These are phyloP conservation scores for Electrona antarctica DNA, from an alignment of 2,113 vertebrate genomes.

Conservation along the genomic window DNA sequence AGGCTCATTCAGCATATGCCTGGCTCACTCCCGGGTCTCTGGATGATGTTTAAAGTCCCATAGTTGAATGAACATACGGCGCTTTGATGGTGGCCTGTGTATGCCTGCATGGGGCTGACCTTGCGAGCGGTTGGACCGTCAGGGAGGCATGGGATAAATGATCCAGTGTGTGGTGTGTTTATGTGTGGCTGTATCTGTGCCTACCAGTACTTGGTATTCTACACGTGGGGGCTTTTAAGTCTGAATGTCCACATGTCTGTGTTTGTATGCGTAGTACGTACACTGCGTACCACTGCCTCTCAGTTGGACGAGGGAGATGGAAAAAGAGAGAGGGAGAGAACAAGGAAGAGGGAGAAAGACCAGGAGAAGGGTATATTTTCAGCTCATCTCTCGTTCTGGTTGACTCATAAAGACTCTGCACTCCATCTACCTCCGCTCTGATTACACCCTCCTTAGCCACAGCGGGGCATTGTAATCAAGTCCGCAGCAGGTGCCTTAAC, in stretches of 20 bases:
- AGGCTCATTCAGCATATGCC: too few species aligned
- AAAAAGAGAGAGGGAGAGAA: neutral
- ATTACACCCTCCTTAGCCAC: constrained; percentile 38
- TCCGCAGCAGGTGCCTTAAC: constrained; percentile 66
- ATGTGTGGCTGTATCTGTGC: neutral
- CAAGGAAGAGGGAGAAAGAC: neutral
- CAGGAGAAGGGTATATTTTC: constrained; percentile 32
- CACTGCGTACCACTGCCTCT: constrained; percentile 12
- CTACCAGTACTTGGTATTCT: constrained; percentile 29
- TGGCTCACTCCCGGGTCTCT: constrained; percentile 18
- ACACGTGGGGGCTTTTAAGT: constrained; percentile 25
- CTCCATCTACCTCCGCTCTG: constrained; percentile 27
- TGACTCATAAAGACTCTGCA: constrained; percentile 30
- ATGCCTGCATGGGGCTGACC: constrained; percentile 34
- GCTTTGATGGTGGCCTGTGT: neutral
- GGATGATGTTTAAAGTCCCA: constrained; percentile 45
- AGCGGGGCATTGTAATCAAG: constrained; percentile 66
- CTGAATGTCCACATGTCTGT: constrained; percentile 39
- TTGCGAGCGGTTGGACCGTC: constrained; percentile 17
- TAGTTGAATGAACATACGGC: constrained; percentile 37
- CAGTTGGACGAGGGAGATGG: constrained; percentile 13
- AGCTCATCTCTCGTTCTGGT: constrained; percentile 21
- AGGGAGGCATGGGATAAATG: constrained; percentile 37
- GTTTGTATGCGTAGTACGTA: constrained; percentile 32
- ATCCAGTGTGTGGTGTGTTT: constrained; percentile 11